Evolutionary conservation across 2,113 vertebrate species (phyloP).

Genomic region (Dolichallabes microphthalmus): DNA sequence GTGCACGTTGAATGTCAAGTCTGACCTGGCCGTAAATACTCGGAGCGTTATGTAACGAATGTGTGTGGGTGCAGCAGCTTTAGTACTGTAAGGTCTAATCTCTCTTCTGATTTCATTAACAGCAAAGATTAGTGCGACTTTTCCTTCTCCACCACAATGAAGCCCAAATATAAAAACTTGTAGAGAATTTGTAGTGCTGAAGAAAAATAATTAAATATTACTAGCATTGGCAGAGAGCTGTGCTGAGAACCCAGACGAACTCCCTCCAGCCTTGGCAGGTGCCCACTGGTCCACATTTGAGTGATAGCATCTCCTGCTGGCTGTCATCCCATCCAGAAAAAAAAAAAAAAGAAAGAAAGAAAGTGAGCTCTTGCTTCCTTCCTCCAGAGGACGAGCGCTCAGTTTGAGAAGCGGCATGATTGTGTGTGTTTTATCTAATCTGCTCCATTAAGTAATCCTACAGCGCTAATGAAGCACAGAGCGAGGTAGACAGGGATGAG

Average conservation of each 20-base stretch:
- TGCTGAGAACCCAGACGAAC: neutral
- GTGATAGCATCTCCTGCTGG: slow-evolving; percentile 23
- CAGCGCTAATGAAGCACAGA: slow-evolving; percentile 50
- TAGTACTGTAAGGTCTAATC: neutral
- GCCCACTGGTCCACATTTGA: neutral
- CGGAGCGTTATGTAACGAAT: neutral
- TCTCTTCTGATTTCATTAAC: neutral
- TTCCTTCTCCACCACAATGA: neutral
- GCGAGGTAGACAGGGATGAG: slow-evolving; percentile 11
- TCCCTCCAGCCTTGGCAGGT: neutral
- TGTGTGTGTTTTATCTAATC: slow-evolving; percentile 55
- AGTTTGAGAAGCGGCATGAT: slow-evolving; percentile 38
- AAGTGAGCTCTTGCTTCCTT: slow-evolving; percentile 3
- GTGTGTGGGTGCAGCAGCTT: neutral
- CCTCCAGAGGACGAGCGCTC: slow-evolving; percentile 29
- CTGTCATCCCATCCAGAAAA: slow-evolving; percentile 26
- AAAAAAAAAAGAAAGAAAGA: no score
- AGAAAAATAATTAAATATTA: neutral
- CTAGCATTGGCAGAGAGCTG: no score
- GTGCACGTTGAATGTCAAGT: neutral
- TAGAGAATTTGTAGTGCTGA: neutral
- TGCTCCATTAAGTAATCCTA: slow-evolving; percentile 53
- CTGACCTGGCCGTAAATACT: neutral
- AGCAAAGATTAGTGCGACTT: neutral
- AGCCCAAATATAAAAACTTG: neutral